Evolutionary conservation across 2,888 invertebrate species (phyloP).

Genomic region (Graphium colonna): DNA sequence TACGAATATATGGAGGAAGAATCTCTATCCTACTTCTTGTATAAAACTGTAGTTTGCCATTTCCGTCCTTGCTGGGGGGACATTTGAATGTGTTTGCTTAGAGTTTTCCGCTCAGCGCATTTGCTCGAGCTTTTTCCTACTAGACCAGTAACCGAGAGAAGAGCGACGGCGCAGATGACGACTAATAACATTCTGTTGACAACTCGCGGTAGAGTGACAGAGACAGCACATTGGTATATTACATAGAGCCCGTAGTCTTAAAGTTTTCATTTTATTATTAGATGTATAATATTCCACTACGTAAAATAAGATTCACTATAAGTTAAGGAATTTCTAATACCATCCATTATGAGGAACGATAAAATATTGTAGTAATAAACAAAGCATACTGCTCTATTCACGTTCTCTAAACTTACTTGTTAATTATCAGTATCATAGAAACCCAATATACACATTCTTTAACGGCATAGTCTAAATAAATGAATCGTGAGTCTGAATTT

Average conservation of each 20-base stretch:
- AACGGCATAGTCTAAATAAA: too few species aligned
- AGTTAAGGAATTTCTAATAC: too few species aligned
- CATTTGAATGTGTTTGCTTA: slow-evolving; percentile 23
- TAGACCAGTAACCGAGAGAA: slow-evolving; percentile 25
- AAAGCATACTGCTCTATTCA: too few species aligned
- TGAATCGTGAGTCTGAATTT: too few species aligned
- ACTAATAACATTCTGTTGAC: slow-evolving; percentile 71
- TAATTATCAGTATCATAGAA: too few species aligned
- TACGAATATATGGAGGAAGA: not conserved
- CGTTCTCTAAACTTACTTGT: too few species aligned
- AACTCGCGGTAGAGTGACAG: slow-evolving; percentile 52
- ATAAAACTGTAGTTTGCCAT: slow-evolving; percentile 23
- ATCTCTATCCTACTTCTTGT: slow-evolving; percentile 1
- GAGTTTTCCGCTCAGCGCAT: slow-evolving; percentile 20
- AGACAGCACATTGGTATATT: slow-evolving; percentile 37
- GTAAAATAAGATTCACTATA: too few species aligned
- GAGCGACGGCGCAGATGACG: slow-evolving; percentile 47
- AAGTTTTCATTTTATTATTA: not conserved
- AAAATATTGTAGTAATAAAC: too few species aligned
- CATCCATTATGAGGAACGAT: too few species aligned
- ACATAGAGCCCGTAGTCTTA: slow-evolving; percentile 32
- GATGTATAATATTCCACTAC: too few species aligned
- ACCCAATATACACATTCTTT: too few species aligned
- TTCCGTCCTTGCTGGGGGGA: slow-evolving; percentile 13
- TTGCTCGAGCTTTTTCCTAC: slow-evolving; percentile 32